Conservation (phyloP, 2,113 vertebrate genomes). For the Origma solitaria region DNA sequence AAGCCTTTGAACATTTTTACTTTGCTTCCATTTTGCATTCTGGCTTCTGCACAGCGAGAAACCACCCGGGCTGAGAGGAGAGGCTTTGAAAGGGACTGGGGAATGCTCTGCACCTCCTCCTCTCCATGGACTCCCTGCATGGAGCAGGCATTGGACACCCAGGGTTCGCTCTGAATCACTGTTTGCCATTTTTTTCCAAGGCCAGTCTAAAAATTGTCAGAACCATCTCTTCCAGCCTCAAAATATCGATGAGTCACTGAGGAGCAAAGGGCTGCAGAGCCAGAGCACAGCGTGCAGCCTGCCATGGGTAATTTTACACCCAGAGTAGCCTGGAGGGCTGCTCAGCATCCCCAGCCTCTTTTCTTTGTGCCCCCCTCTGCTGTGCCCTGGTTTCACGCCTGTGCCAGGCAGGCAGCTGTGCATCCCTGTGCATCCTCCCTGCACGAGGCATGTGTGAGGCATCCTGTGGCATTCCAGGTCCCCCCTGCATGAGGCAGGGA, state of each 20-base stretch:
- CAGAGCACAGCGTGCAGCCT: neutral
- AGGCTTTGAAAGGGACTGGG: neutral
- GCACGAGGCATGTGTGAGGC: fast-evolving
- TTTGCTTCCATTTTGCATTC: neutral
- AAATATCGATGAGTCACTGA: neutral
- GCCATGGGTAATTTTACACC: neutral
- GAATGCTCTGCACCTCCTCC: neutral
- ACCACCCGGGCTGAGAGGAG: neutral
- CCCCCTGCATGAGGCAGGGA: neutral
- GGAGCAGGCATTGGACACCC: neutral
- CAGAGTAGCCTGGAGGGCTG: neutral
- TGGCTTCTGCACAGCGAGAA: neutral
- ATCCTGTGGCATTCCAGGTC: neutral
- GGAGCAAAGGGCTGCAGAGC: neutral
- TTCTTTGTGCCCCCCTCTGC: neutral
- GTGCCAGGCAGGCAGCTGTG: neutral
- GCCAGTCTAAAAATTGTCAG: neutral
- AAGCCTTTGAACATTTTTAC: neutral
- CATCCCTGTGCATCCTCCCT: neutral
- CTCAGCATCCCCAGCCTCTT: neutral
- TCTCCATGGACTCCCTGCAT: fast-evolving
- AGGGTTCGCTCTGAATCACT: neutral
- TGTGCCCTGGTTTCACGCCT: fast-evolving
- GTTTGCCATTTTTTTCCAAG: neutral
- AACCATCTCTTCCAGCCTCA: neutral